phyloP scores from a whole-genome alignment of 2,113 vertebrate species.

The Scomber japonicus region DNA sequence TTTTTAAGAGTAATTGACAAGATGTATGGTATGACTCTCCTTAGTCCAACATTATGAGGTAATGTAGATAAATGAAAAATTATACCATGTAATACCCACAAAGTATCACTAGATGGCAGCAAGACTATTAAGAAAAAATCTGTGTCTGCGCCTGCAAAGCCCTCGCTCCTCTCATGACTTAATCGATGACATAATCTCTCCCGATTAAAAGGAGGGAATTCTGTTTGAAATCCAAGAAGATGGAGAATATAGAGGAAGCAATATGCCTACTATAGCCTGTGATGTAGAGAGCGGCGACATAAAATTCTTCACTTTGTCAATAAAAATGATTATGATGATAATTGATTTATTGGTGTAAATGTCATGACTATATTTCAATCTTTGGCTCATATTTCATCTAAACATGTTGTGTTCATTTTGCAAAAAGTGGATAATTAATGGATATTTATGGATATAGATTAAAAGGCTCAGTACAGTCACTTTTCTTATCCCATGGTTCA shows the following conservation, averaged over 20 bases:
- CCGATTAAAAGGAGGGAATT: slow-evolving; percentile 36
- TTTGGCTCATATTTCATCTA: background rate
- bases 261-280: background rate
- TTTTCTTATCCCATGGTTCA: too few species aligned
- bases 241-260: background rate
- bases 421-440: background rate
- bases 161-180: background rate
- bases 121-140: background rate
- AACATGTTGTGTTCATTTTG: background rate
- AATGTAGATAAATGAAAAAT: background rate
- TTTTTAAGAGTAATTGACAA: too few species aligned
- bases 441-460: too few species aligned
- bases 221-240: slow-evolving; percentile 36
- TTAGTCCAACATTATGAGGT: background rate
- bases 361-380: background rate
- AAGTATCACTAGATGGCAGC: slow-evolving; percentile 49
- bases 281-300: background rate
- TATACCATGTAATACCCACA: slow-evolving; percentile 6
- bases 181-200: slow-evolving; percentile 59
- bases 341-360: background rate
- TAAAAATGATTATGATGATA: background rate
- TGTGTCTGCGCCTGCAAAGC: background rate
- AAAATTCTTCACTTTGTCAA: too few species aligned
- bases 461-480: too few species aligned
- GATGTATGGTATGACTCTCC: background rate